Evolutionary conservation across 2,888 invertebrate species (phyloP), one percentile per base, ranked within the genome.

Genomic region (Eupsilia transversa): DNA sequence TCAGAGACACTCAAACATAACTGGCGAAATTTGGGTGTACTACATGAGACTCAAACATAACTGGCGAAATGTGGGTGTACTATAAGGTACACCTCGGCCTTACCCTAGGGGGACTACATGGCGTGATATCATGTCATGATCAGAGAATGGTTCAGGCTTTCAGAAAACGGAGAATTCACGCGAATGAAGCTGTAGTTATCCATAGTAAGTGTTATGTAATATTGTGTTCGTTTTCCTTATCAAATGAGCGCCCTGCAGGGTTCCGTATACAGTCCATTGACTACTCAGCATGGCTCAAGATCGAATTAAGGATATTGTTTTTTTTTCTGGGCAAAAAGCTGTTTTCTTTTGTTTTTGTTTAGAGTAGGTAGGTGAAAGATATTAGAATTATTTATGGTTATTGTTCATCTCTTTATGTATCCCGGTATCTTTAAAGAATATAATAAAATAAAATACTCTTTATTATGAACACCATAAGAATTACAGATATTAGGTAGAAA

Each of bases 201-300:
- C 46, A 46, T 14, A 56, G 54, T 82, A 57, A 79, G 83, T 71
- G 72, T 71, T 79, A 79, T 79, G 54, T 79, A 71, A 59, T 71
- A 79, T 70, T 71, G n/a, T 33, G 30, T 79, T 43, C 79, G 72
- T 83, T 79, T 79, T 79, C 84, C 84, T 83, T 79, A 83, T 79
- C 52, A 71, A 71, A 79, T 79, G 59, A 83, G 63, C 64, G 46
- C 79, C 38, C 79, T 60, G 49, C 72, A 60, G 84, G 71, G 64
- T 83, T 71, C 46, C 41, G 33, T 54, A 65, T 20, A 79, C 72
- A 49, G 79, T 49, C 80, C 80, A 79, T 83, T 83, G 79, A 79
- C 71, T 79, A 54, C 79, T 70, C 79, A 79, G 63, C 64, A 43
- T 60, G 71, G 72, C 52, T 70, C 71, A 57, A 70, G 79, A 79